Evolutionary conservation across 2,113 vertebrate genomes (phyloP).

Genomic region (Conger conger): DNA sequence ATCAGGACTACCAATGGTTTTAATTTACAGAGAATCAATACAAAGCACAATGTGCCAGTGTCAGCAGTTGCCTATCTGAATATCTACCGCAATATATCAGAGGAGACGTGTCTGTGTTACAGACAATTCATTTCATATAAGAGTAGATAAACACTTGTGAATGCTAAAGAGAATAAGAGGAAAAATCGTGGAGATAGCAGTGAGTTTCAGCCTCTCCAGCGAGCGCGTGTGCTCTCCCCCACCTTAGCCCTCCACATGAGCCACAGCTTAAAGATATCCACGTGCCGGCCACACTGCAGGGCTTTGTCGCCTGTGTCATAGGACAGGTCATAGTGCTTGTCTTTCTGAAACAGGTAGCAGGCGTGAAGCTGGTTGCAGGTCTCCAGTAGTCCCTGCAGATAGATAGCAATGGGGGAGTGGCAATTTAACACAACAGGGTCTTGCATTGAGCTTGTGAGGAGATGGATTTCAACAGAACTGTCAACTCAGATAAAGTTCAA

Average conservation of each 20-base stretch:
- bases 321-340: conserved; percentile 95
- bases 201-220: neutral
- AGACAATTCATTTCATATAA: neutral
- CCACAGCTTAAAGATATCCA: conserved; percentile 98
- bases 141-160: neutral
- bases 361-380: conserved; percentile 98
- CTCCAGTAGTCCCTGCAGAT: conserved; percentile 88
- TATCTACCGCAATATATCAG: too few species aligned
- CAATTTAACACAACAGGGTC: too few species aligned
- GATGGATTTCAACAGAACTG: too few species aligned
- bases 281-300: conserved; percentile 92
- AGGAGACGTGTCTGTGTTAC: too few species aligned
- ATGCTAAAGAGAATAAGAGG: neutral
- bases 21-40: too few species aligned
- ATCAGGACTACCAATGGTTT: too few species aligned
- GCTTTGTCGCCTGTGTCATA: conserved; percentile 98
- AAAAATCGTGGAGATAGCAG: neutral
- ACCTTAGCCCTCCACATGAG: conserved; percentile 99
- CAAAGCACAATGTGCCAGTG: too few species aligned
- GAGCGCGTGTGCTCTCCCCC: neutral
- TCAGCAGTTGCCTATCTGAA: too few species aligned
- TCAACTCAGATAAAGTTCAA: too few species aligned
- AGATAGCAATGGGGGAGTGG: neutral
- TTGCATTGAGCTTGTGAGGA: too few species aligned
- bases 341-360: conserved; percentile 98